A percentile compares a stretch with the other conserved stretches of the same genome.
These are phyloP conservation scores for Mionectes olivaceus DNA, from an alignment of 2,797 vertebrate species.

Conservation along the genomic window DNA sequence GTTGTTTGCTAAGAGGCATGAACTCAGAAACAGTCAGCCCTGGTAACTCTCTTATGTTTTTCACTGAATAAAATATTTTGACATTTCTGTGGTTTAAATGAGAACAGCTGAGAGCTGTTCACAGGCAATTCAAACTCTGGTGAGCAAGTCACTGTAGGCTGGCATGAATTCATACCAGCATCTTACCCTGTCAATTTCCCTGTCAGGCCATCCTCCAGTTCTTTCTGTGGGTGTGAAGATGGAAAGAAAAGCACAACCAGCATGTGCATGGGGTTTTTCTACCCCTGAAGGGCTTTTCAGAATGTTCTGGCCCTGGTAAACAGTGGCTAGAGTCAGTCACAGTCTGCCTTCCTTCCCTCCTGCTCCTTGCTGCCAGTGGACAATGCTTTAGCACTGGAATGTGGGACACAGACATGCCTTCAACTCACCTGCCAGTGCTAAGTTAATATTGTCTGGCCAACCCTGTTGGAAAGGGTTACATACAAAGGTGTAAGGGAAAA, in stretches of 20 bases:
- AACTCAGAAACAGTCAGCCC: constrained; percentile 55
- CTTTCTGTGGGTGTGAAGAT: neutral
- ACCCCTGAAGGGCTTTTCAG: neutral
- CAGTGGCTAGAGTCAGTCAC: neutral
- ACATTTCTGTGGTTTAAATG: constrained; percentile 50
- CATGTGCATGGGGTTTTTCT: neutral
- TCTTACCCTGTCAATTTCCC: constrained; percentile 4
- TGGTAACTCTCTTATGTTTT: constrained; percentile 52
- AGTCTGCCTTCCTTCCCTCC: neutral
- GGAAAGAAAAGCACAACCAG: neutral
- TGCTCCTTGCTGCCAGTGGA: fast-evolving
- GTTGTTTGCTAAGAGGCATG: constrained; percentile 36
- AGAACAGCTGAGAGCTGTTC: constrained; percentile 19
- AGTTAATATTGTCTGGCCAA: neutral
- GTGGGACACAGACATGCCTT: neutral
- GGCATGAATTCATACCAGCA: neutral
- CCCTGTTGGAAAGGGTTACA: neutral
- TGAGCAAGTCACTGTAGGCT: constrained; percentile 4
- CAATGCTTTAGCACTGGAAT: fast-evolving
- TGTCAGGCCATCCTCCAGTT: constrained; percentile 11
- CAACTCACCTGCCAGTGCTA: neutral
- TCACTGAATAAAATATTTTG: constrained; percentile 68
- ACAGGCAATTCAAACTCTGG: constrained; percentile 44
- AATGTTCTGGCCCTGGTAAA: neutral
- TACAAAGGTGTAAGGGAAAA: neutral